These are phyloP conservation scores for Boleophthalmus pectinirostris DNA, from an alignment of 2,113 vertebrate species.

Conservation along the genomic window DNA sequence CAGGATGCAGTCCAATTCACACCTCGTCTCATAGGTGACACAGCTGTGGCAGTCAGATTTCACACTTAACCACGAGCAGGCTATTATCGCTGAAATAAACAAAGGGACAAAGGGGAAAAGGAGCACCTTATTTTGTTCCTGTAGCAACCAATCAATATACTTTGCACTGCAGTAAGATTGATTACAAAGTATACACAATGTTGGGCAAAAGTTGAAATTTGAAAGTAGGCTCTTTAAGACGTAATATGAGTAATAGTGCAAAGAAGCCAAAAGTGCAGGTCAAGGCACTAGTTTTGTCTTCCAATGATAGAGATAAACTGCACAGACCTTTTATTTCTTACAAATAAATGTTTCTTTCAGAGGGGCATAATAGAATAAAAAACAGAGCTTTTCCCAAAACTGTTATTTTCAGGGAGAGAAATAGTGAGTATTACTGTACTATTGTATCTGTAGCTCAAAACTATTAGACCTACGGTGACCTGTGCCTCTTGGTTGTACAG, in stretches of 20 bases:
- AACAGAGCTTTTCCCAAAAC: too few species aligned
- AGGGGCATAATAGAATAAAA: too few species aligned
- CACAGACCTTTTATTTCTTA: background rate
- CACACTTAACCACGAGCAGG: constrained; percentile 54
- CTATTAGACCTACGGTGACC: too few species aligned
- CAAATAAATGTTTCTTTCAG: too few species aligned
- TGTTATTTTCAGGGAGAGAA: too few species aligned
- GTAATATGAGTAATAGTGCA: background rate
- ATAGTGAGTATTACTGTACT: too few species aligned
- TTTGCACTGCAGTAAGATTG: constrained; percentile 24
- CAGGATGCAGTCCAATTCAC: constrained; percentile 67
- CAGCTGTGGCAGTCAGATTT: constrained; percentile 66
- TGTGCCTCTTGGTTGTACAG: too few species aligned
- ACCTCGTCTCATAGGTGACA: constrained; percentile 55
- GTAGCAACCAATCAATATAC: constrained; percentile 50
- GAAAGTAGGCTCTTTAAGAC: background rate
- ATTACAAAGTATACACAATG: constrained; percentile 21
- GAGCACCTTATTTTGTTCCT: constrained; percentile 34
- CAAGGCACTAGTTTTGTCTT: too few species aligned
- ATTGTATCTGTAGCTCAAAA: too few species aligned
- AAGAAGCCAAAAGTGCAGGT: background rate
- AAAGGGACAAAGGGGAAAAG: constrained; percentile 39
- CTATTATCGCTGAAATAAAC: constrained; percentile 57
- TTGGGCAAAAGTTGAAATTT: background rate
- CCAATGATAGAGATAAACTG: background rate